phyloP scores from a whole-genome alignment of 2,113 vertebrate species.

The Oostethus manadensis region DNA sequence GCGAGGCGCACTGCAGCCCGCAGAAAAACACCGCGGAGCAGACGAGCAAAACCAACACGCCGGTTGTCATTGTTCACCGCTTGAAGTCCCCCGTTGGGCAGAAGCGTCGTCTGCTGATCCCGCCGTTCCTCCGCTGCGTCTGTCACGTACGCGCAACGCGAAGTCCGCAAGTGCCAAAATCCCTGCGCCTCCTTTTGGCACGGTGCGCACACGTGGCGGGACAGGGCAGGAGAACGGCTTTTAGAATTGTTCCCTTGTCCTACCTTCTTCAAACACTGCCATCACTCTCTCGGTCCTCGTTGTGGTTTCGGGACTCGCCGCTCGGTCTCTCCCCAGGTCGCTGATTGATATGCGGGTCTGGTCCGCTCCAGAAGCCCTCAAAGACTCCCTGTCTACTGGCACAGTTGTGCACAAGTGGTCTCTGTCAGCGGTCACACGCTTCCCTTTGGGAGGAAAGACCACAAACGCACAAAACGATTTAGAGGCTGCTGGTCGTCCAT shows the following conservation, averaged over 20 bases:
- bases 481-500: slow-evolving; percentile 2
- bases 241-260: background rate
- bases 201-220: slow-evolving; percentile 7
- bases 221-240: background rate
- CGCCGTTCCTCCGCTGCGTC: background rate
- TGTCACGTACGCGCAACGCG: slow-evolving; percentile 3
- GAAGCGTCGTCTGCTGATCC: slow-evolving; percentile 6
- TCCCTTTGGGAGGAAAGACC: slow-evolving; percentile 29
- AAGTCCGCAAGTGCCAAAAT: slow-evolving; percentile 1
- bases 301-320: background rate
- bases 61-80: slow-evolving; percentile 54
- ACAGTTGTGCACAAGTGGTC: slow-evolving; percentile 69
- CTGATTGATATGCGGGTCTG: slow-evolving; percentile 73
- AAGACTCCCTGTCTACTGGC: slow-evolving; percentile 69
- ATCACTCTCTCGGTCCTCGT: slow-evolving; percentile 21
- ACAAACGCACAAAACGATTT: background rate
- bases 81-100: slow-evolving; percentile 15
- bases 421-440: slow-evolving; percentile 57
- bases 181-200: background rate
- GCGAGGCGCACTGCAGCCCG: slow-evolving; percentile 67
- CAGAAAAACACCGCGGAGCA: slow-evolving; percentile 68
- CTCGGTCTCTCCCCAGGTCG: slow-evolving; percentile 44
- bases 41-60: slow-evolving; percentile 59
- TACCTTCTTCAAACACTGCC: slow-evolving; percentile 31
- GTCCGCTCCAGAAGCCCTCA: slow-evolving; percentile 65